phyloP scores from a whole-genome alignment of 2,113 vertebrate species.

The Paramisgurnus dabryanus region DNA sequence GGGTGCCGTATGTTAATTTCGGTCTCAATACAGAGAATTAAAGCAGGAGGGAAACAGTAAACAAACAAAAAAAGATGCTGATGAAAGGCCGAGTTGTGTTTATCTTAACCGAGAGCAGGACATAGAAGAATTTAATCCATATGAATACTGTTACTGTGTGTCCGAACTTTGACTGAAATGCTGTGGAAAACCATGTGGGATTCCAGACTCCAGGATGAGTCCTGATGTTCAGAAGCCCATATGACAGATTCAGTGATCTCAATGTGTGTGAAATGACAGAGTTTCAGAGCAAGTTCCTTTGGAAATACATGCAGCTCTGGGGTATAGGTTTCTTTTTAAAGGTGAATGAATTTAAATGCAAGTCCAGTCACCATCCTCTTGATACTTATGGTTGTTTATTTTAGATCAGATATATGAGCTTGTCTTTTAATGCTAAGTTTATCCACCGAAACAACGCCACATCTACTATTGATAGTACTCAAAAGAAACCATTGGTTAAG shows the following conservation, averaged over 20 bases:
- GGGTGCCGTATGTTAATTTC: constrained; percentile 48
- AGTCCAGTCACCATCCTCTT: background rate
- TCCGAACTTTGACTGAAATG: background rate
- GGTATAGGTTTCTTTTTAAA: constrained; percentile 1
- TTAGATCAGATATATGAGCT: background rate
- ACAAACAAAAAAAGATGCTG: constrained; percentile 24
- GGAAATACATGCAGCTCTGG: constrained; percentile 1
- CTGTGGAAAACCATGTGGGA: constrained; percentile 38
- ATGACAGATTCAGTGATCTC: constrained; percentile 9
- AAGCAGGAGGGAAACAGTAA: constrained; percentile 15
- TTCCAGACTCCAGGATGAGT: background rate
- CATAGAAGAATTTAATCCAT: too few species aligned
- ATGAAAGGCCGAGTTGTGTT: constrained; percentile 23
- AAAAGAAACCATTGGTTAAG: too few species aligned
- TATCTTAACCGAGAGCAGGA: constrained; percentile 9
- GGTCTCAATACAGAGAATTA: constrained; percentile 39
- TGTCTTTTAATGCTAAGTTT: too few species aligned
- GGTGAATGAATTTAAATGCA: background rate
- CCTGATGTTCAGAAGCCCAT: constrained; percentile 28
- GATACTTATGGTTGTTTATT: background rate
- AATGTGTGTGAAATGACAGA: background rate
- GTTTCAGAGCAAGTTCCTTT: background rate
- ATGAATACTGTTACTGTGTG: constrained; percentile 37
- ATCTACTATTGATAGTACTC: too few species aligned
- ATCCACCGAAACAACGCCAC: too few species aligned